A percentile compares a stretch with the other conserved stretches of the same genome.
These are phyloP conservation scores for Pseudochaenichthys georgianus DNA, from an alignment of 2,797 vertebrate species.

Conservation along the genomic window DNA sequence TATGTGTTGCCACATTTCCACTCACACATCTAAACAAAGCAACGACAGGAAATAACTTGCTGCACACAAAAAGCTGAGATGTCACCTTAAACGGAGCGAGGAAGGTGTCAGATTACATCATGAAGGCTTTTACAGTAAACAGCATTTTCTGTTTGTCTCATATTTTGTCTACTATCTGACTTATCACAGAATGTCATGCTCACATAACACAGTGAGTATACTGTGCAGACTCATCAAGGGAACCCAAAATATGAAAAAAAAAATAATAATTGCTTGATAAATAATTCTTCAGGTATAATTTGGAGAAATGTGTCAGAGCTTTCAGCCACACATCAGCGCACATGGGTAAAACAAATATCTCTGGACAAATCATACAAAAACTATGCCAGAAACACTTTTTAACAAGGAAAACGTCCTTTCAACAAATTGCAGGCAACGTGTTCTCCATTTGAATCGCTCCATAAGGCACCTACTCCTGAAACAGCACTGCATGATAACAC, in stretches of 20 bases:
- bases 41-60: slow-evolving; percentile 16
- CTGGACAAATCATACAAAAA: not conserved
- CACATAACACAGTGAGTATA: not conserved
- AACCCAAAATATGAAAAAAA: not conserved
- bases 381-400: not conserved
- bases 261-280: not conserved
- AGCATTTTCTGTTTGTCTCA: not conserved
- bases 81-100: slow-evolving; percentile 13
- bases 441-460: not conserved
- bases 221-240: not conserved
- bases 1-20: slow-evolving; percentile 25
- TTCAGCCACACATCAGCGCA: slow-evolving; percentile 3
- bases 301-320: not conserved
- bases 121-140: slow-evolving; percentile 13
- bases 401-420: not conserved
- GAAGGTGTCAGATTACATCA: slow-evolving; percentile 15
- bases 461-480: not conserved
- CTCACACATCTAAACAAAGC: slow-evolving; percentile 30
- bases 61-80: slow-evolving; percentile 5
- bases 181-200: not conserved
- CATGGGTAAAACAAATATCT: not conserved
- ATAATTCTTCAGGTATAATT: not conserved
- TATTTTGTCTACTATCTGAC: not conserved
- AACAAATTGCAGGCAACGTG: not conserved
- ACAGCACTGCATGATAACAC: not conserved